Evolutionary conservation across 2,113 vertebrate genomes (phyloP).

Genomic region (Notothenia rossii): DNA sequence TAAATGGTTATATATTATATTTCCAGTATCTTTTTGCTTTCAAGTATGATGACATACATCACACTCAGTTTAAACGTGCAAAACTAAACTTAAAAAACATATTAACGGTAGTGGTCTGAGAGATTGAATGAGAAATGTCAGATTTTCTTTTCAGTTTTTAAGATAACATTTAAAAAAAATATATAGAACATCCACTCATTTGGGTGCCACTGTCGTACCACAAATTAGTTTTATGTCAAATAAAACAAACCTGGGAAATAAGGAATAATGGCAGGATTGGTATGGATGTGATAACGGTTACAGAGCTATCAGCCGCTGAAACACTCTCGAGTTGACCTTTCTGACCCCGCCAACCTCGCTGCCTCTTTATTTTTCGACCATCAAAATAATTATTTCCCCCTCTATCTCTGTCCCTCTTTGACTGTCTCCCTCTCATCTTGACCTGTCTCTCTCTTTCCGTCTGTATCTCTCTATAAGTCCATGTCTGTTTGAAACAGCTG

Average conservation of each 20-base stretch:
- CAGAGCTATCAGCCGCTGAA: conserved; percentile 12
- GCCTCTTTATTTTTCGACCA: conserved; percentile 19
- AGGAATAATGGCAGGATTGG: background rate
- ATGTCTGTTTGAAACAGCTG: conserved; percentile 61
- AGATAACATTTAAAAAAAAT: no score
- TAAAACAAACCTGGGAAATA: background rate
- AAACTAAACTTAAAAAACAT: background rate
- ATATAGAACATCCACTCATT: background rate
- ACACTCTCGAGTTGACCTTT: conserved; percentile 19
- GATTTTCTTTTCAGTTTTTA: no score
- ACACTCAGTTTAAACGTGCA: background rate
- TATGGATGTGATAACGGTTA: background rate
- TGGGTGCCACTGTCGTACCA: background rate
- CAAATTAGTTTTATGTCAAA: background rate
- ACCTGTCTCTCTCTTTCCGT: conserved; percentile 32
- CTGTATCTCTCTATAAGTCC: conserved; percentile 41
- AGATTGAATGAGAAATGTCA: no score
- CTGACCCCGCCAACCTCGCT: background rate
- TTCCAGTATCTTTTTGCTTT: background rate
- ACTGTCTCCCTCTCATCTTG: background rate
- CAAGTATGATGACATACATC: no score
- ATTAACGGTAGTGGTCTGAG: no score
- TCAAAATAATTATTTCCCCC: conserved; percentile 23
- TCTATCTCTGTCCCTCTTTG: conserved; percentile 29
- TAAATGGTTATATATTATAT: background rate